These are phyloP conservation scores for Euphydryas editha DNA, from an alignment of 2,888 invertebrate species.

Conservation along the genomic window DNA sequence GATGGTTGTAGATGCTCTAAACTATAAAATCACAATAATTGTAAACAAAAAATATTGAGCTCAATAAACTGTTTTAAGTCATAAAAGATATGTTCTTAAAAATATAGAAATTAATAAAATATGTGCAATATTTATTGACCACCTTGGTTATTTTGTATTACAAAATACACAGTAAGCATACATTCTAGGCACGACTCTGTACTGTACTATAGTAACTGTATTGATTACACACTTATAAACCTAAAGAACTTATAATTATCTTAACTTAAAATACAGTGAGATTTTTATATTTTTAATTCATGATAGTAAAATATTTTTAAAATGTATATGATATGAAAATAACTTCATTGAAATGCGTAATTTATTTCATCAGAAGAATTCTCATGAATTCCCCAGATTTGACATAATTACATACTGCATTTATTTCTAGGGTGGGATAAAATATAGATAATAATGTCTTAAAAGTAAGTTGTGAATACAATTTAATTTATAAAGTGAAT, in stretches of 20 bases:
- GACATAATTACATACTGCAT: neutral
- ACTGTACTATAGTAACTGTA: conserved; percentile 68
- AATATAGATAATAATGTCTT: conserved; percentile 7
- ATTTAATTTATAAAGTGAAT: neutral
- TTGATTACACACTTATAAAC: conserved; percentile 72
- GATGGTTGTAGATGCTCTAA: too few relatives aligned
- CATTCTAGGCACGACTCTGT: conserved; percentile 81
- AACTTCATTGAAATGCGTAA: conserved; percentile 31
- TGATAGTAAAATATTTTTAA: conserved; percentile 33
- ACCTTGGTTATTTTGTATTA: conserved; percentile 66
- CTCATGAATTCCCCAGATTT: neutral
- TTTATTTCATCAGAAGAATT: conserved; percentile 5
- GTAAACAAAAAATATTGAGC: too few relatives aligned
- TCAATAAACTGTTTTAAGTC: too few relatives aligned
- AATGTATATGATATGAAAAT: conserved; percentile 45
- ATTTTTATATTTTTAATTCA: conserved; percentile 42
- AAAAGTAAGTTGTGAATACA: conserved; percentile 5
- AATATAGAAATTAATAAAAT: neutral
- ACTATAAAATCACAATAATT: too few relatives aligned
- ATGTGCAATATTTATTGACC: conserved; percentile 29
- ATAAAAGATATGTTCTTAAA: too few relatives aligned
- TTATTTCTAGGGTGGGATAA: conserved; percentile 21
- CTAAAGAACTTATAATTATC: conserved; percentile 54
- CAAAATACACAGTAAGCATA: conserved; percentile 81
- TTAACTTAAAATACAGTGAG: conserved; percentile 53